phyloP scores from a whole-genome alignment of 2,797 vertebrate species.

The Syngnathus rostellatus region DNA sequence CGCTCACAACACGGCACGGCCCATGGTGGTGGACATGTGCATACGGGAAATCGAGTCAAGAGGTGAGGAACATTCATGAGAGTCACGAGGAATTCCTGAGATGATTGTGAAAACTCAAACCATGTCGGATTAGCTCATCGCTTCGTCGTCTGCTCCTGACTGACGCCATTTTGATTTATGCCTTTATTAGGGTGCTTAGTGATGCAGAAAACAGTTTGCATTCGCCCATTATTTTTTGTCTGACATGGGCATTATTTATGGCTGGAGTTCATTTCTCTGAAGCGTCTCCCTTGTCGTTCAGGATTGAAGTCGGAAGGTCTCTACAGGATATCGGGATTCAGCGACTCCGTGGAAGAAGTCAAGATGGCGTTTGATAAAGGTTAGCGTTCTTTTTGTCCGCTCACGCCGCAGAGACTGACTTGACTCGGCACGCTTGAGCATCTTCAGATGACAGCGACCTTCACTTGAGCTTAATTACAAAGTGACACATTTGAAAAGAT shows the following conservation, averaged over 20 bases:
- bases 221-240: conserved; percentile 42
- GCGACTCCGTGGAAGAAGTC: conserved; percentile 95
- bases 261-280: neutral
- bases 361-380: conserved; percentile 98
- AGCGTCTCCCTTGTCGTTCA: conserved; percentile 37
- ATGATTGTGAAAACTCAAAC: conserved; percentile 55
- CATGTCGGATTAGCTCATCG: conserved; percentile 28
- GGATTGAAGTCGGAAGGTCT: conserved; percentile 96
- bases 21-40: conserved; percentile 99
- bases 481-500: conserved; percentile 57
- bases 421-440: conserved; percentile 16
- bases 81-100: conserved; percentile 21
- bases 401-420: neutral
- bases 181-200: conserved; percentile 62
- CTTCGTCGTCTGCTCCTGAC: conserved; percentile 45
- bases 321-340: conserved; percentile 97
- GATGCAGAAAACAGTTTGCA: conserved; percentile 58
- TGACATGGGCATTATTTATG: conserved; percentile 34
- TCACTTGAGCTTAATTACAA: conserved; percentile 48
- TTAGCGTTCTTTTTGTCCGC: conserved; percentile 43
- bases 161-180: conserved; percentile 62
- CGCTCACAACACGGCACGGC: conserved; percentile 87
- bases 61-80: conserved; percentile 69
- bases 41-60: conserved; percentile 97
- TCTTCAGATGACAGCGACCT: conserved; percentile 29